Percentiles rank a stretch among this genome's conserved stretches.
These are phyloP conservation scores for Phyllotis vaccarum DNA, from an alignment of 2,797 vertebrate genomes.

Conservation along the genomic window DNA sequence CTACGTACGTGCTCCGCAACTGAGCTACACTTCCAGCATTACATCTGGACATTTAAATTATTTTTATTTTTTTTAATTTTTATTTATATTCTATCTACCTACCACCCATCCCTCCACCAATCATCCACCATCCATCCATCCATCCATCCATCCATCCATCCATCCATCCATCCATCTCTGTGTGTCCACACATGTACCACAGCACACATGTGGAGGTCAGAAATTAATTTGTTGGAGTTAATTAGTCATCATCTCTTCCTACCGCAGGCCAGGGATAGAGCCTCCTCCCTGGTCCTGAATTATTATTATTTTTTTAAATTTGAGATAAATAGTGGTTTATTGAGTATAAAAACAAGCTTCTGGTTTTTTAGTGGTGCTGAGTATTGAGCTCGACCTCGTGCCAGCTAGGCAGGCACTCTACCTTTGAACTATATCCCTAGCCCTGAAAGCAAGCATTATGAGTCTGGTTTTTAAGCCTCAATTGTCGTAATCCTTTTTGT, in stretches of 20 bases:
- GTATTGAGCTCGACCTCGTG: background rate
- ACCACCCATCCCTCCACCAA: background rate
- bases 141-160: background rate
- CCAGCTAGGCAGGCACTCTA: background rate
- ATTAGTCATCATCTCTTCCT: background rate
- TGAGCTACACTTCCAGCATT: background rate
- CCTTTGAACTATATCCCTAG: background rate
- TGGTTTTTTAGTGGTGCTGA: background rate
- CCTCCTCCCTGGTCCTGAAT: background rate
- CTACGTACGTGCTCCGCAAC: background rate
- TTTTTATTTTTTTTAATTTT: constrained; percentile 25
- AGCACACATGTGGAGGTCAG: background rate
- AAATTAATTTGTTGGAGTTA: background rate
- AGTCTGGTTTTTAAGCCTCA: constrained; percentile 12
- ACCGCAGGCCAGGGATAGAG: background rate
- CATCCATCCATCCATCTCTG: background rate
- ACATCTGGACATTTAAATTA: background rate
- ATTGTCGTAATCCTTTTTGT: background rate
- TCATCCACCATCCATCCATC: background rate
- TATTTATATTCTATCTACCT: background rate
- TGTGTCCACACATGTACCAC: background rate
- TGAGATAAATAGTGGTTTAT: background rate
- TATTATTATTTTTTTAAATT: constrained; percentile 18
- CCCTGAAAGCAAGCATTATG: background rate
- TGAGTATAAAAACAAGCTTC: background rate